Base-by-base conservation (phyloP, 1,140 invertebrate species). In the Zaprionus ghesquierei region DNA sequence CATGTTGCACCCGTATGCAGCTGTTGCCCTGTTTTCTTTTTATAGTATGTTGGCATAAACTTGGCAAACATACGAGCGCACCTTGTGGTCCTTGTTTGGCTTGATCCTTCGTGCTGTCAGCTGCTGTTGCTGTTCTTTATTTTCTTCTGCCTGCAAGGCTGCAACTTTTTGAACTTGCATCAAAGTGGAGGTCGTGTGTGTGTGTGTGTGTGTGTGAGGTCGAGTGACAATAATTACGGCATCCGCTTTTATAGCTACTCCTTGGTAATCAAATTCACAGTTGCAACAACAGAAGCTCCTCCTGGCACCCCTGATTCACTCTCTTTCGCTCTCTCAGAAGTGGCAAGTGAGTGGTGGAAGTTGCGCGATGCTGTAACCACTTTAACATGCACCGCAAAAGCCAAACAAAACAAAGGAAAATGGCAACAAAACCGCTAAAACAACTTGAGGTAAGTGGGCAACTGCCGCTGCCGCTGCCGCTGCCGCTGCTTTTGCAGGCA, bases 191-290 rank as follows among this genome's bases (percentile, higher is more conserved):
- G 64, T 58, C 75, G 33, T 65, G 56, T 62, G 61, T 70, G 41
- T 5, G 41, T 20, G 41, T 20, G 18, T 46, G 15, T 46, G 18
- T 8, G 15, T 29, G 44, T 50, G 29, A 68, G 65, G 50, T 50
- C 63, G 60, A 68, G 75, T 79, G 82, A 87, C 84, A 87, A 79
- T 87, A 89, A 87, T 87, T 87, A 87, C 79, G 76, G 60, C 68
- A 60, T 63, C 15, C 65, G 35, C 53, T 63, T 58, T 75, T 70
- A 70, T 62, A 58, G 33, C 44, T 35, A 51, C 31, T 51, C 6
- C 59, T 58, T 51, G 69, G 76, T 89, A 87, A 87, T 87, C 84
- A 87, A 87, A 87, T 87, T 87, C 65, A 46, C 62, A 74, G 71
- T 49, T 70, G 62, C 56, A 65, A 51, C 59, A 35, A 60, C 60